Evolutionary conservation across 2,113 vertebrate species (phyloP).

Genomic region (Aldabrachelys gigantea): DNA sequence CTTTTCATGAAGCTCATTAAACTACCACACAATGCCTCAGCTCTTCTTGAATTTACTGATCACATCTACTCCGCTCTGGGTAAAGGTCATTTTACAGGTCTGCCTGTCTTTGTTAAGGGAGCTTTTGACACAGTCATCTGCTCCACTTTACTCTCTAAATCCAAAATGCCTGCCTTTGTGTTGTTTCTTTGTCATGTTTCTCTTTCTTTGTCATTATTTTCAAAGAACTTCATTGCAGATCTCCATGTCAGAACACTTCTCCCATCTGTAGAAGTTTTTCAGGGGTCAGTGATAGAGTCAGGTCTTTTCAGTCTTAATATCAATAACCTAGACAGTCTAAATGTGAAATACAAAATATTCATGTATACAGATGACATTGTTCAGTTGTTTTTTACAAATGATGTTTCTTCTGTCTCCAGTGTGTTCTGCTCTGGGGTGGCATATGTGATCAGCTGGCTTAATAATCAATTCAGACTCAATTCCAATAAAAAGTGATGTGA

Average conservation of each 20-base stretch:
- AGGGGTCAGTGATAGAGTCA: neutral
- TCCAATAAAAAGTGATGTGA: neutral
- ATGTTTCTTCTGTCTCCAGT: neutral
- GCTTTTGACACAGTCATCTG: conserved; percentile 2
- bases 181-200: neutral
- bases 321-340: neutral
- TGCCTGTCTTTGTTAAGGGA: conserved; percentile 8
- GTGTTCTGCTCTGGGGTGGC: neutral
- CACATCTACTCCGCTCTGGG: neutral
- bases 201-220: neutral
- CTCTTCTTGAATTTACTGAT: neutral
- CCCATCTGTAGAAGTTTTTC: neutral
- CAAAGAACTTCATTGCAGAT: conserved; percentile 19
- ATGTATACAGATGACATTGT: neutral
- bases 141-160: neutral
- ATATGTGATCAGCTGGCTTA: neutral
- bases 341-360: neutral
- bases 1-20: conserved; percentile 41
- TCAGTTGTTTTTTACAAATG: neutral
- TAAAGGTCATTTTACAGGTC: conserved; percentile 36
- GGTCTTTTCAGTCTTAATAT: neutral
- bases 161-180: neutral
- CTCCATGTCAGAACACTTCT: neutral
- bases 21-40: neutral
- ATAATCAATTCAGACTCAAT: neutral